Evolutionary conservation across 2,888 invertebrate genomes (phyloP), one percentile per base, ranked within the genome.

Genomic region (Cataglyphis albicans): DNA sequence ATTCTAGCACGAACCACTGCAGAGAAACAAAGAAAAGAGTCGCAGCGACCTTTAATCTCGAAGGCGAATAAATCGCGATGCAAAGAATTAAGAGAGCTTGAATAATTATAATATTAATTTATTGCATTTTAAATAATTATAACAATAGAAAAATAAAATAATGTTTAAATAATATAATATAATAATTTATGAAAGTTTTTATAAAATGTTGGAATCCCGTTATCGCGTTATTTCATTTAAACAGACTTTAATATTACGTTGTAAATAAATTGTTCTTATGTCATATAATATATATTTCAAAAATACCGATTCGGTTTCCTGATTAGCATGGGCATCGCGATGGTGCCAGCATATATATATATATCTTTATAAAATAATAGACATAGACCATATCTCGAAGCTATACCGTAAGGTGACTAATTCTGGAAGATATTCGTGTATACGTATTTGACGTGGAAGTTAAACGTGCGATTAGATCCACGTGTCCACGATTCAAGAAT

Each of bases 321-420:
- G 65, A 65, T 65, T 41, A 76, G 25, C 65, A 52, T 75, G 48
- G 48, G 38, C 64, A 38, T 12, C 81, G 61, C 68, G 59, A 35
- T 10, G 44, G 3, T 35, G 32, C 6, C 15, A 41, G 35, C 48
- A 35, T 18, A 29, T 73, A 88, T 86, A 35, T 18, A 29, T 73
- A 88, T 86, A 85, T 88, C 85, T 84, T 84, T 76, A 25, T 29
- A 29, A 29, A 29, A 29, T 29, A 29, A 25, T 1, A 25, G 25
- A 29, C 29, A 29, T 29, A 29, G 59, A 81, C 61, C 82, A 35
- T 15, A 48, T 63, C 75, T 67, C 48, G 70, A 64, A 48, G 25
- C 5, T 82, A 64, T 81, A 76, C 59, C 82, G 10, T 52, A 57
- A 61, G 29, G 1, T 52, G 18, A 63, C 64, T 68, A 70, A 41